Evolutionary conservation across 2,797 vertebrate species (phyloP), one percentile per base, ranked within the genome.

Genomic region (Sebastes cheni): DNA sequence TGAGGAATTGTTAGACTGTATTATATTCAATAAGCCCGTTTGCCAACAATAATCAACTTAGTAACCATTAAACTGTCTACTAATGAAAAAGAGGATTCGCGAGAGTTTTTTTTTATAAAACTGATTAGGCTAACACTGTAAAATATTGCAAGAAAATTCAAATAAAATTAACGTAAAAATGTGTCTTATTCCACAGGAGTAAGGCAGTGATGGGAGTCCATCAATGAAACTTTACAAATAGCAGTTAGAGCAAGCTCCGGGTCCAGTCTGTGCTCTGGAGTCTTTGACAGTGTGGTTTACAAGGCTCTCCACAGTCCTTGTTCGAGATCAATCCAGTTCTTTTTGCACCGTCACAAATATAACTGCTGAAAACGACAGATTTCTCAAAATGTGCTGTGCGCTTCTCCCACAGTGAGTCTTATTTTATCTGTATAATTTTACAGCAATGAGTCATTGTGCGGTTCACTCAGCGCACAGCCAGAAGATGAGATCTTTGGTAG

Each of bases 121-220:
- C 18, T 39, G 20, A 52, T 56, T 29, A 65, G 50, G 23, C 1
- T 60, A 59, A 80, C n/a, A 72, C 66, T 75, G 74, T 62, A 75
- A 71, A 73, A 80, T 62, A 69, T 60, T 72, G 34, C 39, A 85
- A 79, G 39, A 50, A 60, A 69, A 56, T 62, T 34, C 8, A 67
- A 88, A 82, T 80, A 81, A 84, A 73, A 77, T 71, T 52, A 83
- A 77, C 18, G 54, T 65, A 69, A 67, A 69, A 75, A 70, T 36
- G 60, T 16, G 68, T 85, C 79, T 84, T 73, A 90, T 91, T 94
- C 91, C 93, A 93, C 73, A 90, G 85, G 92, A 94, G 93, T 91
- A 81, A 88, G 87, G 64, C 50, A 83, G 61, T 10, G 50, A 85
- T 20, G 4, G 4, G 61, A 83, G 69, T 67, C 81, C 52, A 78